These are phyloP conservation scores for Plagodis dolabraria DNA, from an alignment of 2,888 invertebrate genomes.

Conservation along the genomic window DNA sequence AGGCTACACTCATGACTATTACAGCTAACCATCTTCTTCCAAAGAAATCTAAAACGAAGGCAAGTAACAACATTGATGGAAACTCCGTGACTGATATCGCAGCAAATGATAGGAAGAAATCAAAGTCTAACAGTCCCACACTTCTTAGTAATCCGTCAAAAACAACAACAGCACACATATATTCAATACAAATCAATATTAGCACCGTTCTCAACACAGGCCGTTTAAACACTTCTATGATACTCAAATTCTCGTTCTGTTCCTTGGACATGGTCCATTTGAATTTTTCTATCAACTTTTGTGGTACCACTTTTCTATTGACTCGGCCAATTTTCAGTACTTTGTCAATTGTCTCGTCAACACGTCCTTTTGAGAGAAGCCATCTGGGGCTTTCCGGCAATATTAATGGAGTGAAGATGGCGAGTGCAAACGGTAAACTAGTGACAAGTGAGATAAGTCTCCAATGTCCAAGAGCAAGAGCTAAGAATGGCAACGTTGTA, in stretches of 20 bases:
- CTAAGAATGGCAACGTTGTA: constrained; percentile 58
- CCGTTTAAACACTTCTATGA: constrained; percentile 55
- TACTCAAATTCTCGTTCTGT: constrained; percentile 42
- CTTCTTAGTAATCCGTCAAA: constrained; percentile 61
- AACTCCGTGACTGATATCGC: constrained; percentile 59
- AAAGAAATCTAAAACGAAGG: constrained; percentile 59
- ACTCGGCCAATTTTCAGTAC: constrained; percentile 54
- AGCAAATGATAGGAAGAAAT: constrained; percentile 63
- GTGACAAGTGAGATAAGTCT: constrained; percentile 59
- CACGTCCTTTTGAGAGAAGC: constrained; percentile 58
- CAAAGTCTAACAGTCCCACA: constrained; percentile 55
- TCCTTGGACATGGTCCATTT: constrained; percentile 34
- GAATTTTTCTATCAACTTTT: constrained; percentile 56
- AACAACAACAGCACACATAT: constrained; percentile 55
- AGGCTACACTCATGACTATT: constrained; percentile 44
- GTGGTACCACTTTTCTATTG: constrained; percentile 56
- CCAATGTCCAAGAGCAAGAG: constrained; percentile 62
- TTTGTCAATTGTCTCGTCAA: constrained; percentile 58
- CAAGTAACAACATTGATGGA: constrained; percentile 56
- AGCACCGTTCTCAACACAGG: constrained; percentile 56
- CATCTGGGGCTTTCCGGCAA: constrained; percentile 66
- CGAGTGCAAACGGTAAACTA: constrained; percentile 55
- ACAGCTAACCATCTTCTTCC: constrained; percentile 61
- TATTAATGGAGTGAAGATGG: constrained; percentile 53
- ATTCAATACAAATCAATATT: constrained; percentile 54